Base-by-base conservation (phyloP, 30 jellyfish, hydroid and myxozoan species). In the Aurelia aurita complex sp. Pacific region DNA sequence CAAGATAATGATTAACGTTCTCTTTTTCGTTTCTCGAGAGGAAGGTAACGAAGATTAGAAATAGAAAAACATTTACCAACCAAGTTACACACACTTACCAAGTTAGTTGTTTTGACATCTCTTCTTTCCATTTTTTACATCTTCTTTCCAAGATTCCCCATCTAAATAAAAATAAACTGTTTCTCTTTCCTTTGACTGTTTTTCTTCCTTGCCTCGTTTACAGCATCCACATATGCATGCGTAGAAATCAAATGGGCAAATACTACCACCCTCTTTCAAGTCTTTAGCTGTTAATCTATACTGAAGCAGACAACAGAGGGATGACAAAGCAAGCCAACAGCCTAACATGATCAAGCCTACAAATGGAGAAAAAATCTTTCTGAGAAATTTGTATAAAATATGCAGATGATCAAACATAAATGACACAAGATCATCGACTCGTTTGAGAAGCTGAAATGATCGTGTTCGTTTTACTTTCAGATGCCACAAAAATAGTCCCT, bases 251-350 rank as follows among this genome's bases (percentile, higher is more conserved):
- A 74, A 86, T 18, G 98, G 98, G 55, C 97, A 87, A 38, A 92
- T 67, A 10, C 67, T 3, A 1, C 98, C 98, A 11, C 98, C 98
- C 18, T 80, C 76, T 35, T 32, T 19, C 34, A 84, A 17, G 55
- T 76, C 88, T 55, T 87, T 87, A 18, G 97, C 97, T 6, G 97
- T 86, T 19, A 92, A 57, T 61, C 75, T 82, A 72, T 15, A 79
- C 69, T 92, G 98, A 33, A 92, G 14, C 19, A 67, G 42, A 23
- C 91, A 61, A 33, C 90, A 63, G 29, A 81, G 14, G 34, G 76
- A 14, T 2, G 94, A 53, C n/a, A 86, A 43, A 67, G 77, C 67
- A 1, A 86, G 23, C 98, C 98, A 92, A 14, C 84, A 64, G 12
- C 75, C 77, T 9, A 87, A 34, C 80, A 92, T 61, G 15, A 83